phyloP scores from a whole-genome alignment of 2,113 vertebrate genomes.

The Microcebus murinus region DNA sequence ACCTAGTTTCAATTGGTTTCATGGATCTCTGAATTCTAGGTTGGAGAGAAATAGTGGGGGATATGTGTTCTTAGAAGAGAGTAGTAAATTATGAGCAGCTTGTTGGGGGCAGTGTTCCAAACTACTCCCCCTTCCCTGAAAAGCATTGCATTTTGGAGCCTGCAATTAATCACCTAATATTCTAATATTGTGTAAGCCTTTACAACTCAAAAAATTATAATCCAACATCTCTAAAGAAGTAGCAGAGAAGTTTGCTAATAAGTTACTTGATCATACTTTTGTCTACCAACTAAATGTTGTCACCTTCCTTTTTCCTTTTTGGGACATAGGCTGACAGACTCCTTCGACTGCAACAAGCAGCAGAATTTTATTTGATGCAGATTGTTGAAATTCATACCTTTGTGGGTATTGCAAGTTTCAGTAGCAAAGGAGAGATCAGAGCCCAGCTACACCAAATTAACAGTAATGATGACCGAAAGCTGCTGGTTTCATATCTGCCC shows the following conservation, averaged over 20 bases:
- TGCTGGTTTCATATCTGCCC: constrained; percentile 78
- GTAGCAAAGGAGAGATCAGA: constrained; percentile 66
- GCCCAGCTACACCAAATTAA: constrained; percentile 66
- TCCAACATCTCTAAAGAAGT: not conserved
- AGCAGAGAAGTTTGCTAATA: not conserved
- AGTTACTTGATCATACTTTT: not conserved
- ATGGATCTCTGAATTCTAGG: not conserved
- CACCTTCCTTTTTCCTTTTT: not conserved
- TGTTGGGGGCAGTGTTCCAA: not conserved
- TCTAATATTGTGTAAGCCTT: not conserved
- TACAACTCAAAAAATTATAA: not conserved
- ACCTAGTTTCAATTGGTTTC: not conserved
- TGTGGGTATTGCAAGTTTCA: constrained; percentile 81
- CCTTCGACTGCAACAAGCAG: constrained; percentile 77
- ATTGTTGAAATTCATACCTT: constrained; percentile 78
- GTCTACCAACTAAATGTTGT: not conserved
- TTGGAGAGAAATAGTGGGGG: not conserved
- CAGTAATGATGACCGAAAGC: constrained; percentile 49
- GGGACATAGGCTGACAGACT: constrained; percentile 75
- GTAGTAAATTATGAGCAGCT: not conserved
- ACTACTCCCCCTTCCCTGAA: not conserved
- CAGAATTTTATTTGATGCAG: constrained; percentile 82
- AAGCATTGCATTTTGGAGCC: not conserved
- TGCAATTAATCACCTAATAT: not conserved
- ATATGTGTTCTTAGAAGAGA: not conserved